Evolutionary conservation across 2,113 vertebrate genomes (phyloP).

Genomic region (Conger conger): DNA sequence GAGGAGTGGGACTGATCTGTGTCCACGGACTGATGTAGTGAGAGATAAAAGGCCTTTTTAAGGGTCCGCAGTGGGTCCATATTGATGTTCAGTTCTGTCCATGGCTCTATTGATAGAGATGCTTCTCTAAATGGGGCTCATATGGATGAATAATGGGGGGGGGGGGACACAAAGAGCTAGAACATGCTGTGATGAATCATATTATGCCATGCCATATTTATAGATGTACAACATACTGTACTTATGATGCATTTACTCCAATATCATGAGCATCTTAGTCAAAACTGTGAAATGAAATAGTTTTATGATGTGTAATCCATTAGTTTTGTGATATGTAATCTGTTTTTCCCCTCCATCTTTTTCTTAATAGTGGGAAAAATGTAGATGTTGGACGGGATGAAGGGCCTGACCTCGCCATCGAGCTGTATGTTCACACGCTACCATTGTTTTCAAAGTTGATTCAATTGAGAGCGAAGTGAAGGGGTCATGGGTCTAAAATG

Average conservation of each 20-base stretch:
- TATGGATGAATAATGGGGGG: too few relatives aligned
- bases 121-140: too few relatives aligned
- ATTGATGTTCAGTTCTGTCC: too few relatives aligned
- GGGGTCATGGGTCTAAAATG: background rate
- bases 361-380: background rate
- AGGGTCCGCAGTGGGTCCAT: too few relatives aligned
- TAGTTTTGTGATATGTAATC: background rate
- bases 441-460: background rate
- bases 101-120: too few relatives aligned
- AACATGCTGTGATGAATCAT: background rate
- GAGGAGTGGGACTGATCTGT: slow-evolving; percentile 12
- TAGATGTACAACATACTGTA: background rate
- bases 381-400: too few relatives aligned
- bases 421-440: too few relatives aligned
- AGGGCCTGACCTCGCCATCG: too few relatives aligned
- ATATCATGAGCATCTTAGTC: background rate
- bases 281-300: background rate
- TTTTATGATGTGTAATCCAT: background rate
- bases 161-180: slow-evolving; percentile 4
- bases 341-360: background rate
- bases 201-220: background rate
- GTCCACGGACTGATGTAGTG: background rate
- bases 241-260: background rate
- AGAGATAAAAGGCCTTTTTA: too few relatives aligned
- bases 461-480: slow-evolving; percentile 18